Evolutionary conservation across 2,113 vertebrate species (phyloP), one percentile per base, ranked within the genome.

Genomic region (Romanogobio albipinnatus): DNA sequence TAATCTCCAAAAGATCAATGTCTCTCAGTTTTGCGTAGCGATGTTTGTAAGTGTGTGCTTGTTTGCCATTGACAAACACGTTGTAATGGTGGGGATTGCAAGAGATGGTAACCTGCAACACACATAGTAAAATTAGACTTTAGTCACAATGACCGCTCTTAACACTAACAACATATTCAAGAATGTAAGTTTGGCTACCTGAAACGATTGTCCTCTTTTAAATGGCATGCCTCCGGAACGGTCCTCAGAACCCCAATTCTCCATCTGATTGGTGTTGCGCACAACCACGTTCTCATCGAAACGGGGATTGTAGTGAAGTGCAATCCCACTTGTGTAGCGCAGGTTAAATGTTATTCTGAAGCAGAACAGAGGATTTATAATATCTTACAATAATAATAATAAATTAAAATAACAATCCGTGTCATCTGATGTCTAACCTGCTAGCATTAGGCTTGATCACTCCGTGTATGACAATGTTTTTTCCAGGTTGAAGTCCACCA

Each of bases 391-490:
- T n/a, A 15, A 51, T 9, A 56, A 56, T 22, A 56, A 22, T 47
- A 15, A 26, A 80, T 33, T 10, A 22, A 39, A 45, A 24, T 58
- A 13, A 70, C 33, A 24, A 15, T n/a, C 7, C 3, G 47, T 19
- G 19, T 47, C 22, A 15, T 22, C 9, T 62, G 26, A 1, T 1
- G 22, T 75, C 2, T 61, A 11, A 97, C 96, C 94, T 93, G 1
- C 73, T 76, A 45, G 95, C 95, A 0, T 2, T 3, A 51, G 90
- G 90, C 2, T 86, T 76, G 53, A 94, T 24, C 0, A 33, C 80
- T 53, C 96, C 96, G 0, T 93, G 90, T 66, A 97, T 86, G 0
- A 89, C 88, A 89, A 97, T 92, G 71, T 84, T 92, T 89, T 87
- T 94, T 45, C 92, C 94, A 1, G 92, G 89, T 19, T 9, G 68